Evolutionary conservation across 64 coral and sea anemone species (phyloP), one percentile per base, ranked within the genome.

Genomic region (Acropora yongei): DNA sequence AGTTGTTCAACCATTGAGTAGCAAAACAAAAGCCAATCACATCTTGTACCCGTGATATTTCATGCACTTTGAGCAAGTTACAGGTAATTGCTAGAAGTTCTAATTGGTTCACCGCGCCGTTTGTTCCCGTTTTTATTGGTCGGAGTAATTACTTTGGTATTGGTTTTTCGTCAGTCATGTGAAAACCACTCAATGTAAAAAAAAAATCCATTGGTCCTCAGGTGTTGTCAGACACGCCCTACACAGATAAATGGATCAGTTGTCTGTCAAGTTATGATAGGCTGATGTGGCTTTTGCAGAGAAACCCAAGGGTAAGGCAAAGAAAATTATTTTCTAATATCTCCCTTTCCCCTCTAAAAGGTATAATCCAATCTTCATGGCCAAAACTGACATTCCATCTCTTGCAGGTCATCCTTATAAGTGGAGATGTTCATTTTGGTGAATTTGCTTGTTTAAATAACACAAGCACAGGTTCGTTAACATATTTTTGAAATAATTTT

Each of bases 371-470:
- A 1, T 14, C 4, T 55, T 55, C 51, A 4, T 9, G 0, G 4
- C 9, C 9, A 9, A 5, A 4, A 84, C 41, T 73, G 14, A 1
- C n/a, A n/a, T 14, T 49, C 47, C 1, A 0, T 5, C 20, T 80
- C 10, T 60, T 78, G 77, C 30, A 98, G 96, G 93, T 95, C 1
- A 92, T 98, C 63, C 58, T 93, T 43, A 73, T 98, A n/a, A 98
- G 93, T 84, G 96, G 96, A 47, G 96, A 98, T 78, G 96, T 98
- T 63, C 96, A 98, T 88, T 95, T 98, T 88, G 96, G 96, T 2
- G 96, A 98, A 75, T 86, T 95, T n/a, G 87, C 93, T 47, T 98
- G 96, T 76, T 84, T 95, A 13, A 98, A 98, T 79, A 92, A 55
- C 74, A 95, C 96, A 16, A 95, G 93, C 8, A 92, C 96, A 63